Conservation (phyloP, 2,888 invertebrate genomes). For the Masnerella sp. region DNA sequence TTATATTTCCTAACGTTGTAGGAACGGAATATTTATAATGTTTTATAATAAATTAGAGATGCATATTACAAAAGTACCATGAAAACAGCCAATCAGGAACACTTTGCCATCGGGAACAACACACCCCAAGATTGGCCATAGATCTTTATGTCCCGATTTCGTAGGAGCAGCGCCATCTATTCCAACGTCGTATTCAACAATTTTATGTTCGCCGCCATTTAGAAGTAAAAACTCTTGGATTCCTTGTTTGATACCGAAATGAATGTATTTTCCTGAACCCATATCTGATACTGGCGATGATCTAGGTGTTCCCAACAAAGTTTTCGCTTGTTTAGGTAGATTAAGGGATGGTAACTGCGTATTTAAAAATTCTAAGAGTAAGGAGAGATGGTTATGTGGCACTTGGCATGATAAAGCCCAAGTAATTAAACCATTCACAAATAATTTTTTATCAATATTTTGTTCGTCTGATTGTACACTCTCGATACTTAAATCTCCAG, state of each 20-base stretch:
- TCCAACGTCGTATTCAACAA: conserved; percentile 9
- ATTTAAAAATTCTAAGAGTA: background rate
- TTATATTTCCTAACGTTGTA: too few species aligned
- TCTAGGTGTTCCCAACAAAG: conserved; percentile 9
- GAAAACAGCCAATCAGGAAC: conserved; percentile 1
- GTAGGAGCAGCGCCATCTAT: conserved; percentile 13
- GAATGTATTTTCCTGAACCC: conserved; percentile 7
- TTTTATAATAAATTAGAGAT: background rate
- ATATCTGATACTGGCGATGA: background rate
- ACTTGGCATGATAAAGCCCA: background rate
- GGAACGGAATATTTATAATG: too few species aligned
- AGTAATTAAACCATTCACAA: conserved; percentile 4
- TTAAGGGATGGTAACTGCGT: background rate
- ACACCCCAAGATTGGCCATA: conserved; percentile 8
- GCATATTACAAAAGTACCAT: background rate
- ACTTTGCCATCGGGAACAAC: conserved; percentile 4
- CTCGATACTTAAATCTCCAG: too few species aligned
- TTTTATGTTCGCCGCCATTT: background rate
- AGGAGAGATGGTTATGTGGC: background rate
- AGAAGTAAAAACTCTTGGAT: background rate
- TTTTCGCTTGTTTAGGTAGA: conserved; percentile 17
- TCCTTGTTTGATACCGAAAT: conserved; percentile 22
- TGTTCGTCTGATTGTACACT: background rate
- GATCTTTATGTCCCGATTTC: conserved; percentile 11
- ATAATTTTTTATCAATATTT: background rate